These are phyloP conservation scores for Dasysyrphus albostriatus DNA, from an alignment of 2,888 invertebrate species.

Conservation along the genomic window DNA sequence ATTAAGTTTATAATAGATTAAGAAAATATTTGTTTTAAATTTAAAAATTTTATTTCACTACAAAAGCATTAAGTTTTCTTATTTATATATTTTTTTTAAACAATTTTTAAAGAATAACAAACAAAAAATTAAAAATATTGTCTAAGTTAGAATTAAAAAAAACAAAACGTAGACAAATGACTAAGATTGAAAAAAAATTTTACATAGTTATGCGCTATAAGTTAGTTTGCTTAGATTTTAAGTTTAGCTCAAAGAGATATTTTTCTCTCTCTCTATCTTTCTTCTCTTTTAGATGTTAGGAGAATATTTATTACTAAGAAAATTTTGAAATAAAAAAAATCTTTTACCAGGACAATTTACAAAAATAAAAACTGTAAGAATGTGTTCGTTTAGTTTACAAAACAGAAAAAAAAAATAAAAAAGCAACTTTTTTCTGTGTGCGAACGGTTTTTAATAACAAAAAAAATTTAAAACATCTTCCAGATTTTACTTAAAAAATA, in stretches of 20 bases:
- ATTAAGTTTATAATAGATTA: conserved; percentile 63
- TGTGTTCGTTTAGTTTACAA: conserved; percentile 76
- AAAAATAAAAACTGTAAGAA: conserved; percentile 62
- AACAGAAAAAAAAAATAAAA: conserved; percentile 50
- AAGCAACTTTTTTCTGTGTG: conserved; percentile 64
- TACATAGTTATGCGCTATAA: conserved; percentile 67
- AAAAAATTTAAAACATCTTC: conserved; percentile 64
- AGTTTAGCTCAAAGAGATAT: conserved; percentile 74
- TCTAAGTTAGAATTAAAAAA: conserved; percentile 75
- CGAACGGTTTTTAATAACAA: conserved; percentile 72
- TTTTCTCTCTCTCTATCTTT: conserved; percentile 70
- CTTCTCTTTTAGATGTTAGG: conserved; percentile 74
- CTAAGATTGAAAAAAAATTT: conserved; percentile 65
- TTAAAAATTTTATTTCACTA: conserved; percentile 35
- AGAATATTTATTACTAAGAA: conserved; percentile 66
- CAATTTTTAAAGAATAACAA: conserved; percentile 72
- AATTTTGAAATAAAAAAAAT: conserved; percentile 38
- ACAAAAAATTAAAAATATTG: conserved; percentile 76
- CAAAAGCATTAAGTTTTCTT: conserved; percentile 66
- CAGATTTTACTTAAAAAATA: conserved; percentile 62
- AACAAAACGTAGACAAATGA: conserved; percentile 70
- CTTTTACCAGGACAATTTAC: conserved; percentile 67
- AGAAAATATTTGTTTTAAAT: conserved; percentile 38
- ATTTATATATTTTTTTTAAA: conserved; percentile 82
- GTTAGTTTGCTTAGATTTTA: conserved; percentile 74